Conservation (phyloP, 64 coral and sea anemone species). For the Porites lutea region DNA sequence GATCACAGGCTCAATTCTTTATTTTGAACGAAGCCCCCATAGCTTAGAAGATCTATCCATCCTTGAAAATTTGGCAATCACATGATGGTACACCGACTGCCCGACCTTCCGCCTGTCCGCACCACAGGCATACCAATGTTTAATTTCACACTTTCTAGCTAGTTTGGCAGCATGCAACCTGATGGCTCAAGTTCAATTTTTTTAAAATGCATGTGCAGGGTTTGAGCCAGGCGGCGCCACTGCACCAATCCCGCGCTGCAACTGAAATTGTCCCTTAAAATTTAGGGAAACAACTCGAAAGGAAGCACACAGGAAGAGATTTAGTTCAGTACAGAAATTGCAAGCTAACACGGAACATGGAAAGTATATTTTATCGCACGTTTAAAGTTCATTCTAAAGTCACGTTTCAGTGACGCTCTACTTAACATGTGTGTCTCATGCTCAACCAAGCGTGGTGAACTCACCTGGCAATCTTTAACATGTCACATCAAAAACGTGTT, state of each 20-base stretch:
- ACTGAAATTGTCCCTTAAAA: conserved; percentile 39
- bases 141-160: too few relatives aligned
- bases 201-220: neutral
- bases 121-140: too few relatives aligned
- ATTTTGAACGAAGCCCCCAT: too few relatives aligned
- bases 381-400: conserved; percentile 29
- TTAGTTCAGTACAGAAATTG: neutral
- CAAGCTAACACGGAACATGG: neutral
- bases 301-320: neutral
- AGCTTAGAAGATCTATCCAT: too few relatives aligned
- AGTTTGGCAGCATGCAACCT: too few relatives aligned
- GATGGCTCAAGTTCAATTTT: too few relatives aligned
- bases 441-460: conserved; percentile 41
- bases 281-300: conserved; percentile 48
- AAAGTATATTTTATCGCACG: conserved; percentile 58
- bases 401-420: neutral
- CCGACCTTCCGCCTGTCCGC: too few relatives aligned
- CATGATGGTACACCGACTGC: too few relatives aligned
- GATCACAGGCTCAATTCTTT: too few relatives aligned
- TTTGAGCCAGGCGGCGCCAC: conserved; percentile 12
- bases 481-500: conserved; percentile 64
- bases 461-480: conserved; percentile 32
- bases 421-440: conserved; percentile 13
- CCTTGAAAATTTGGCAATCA: too few relatives aligned
- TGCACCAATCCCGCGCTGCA: conserved; percentile 4